Evolutionary conservation across 2,797 vertebrate genomes (phyloP).

Genomic region (Sus cebifrons): DNA sequence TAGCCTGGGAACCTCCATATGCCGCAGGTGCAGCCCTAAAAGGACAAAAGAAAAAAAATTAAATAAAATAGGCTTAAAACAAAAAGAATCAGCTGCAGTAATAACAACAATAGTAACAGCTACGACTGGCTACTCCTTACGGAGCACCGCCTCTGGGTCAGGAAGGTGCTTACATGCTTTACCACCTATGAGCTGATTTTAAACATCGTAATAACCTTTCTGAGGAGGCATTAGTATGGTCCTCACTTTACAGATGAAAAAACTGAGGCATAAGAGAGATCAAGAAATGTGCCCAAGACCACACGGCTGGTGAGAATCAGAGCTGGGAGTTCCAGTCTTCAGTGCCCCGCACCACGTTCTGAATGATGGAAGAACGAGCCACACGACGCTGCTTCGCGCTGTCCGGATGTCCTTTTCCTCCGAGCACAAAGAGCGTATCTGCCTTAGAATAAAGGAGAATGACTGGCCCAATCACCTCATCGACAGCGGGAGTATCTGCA

Average conservation of each 20-base stretch:
- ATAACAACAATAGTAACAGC: background rate
- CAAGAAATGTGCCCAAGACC: conserved; percentile 31
- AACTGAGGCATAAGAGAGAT: background rate
- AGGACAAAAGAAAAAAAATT: no score
- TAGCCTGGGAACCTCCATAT: no score
- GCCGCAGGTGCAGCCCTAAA: no score
- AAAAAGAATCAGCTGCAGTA: background rate
- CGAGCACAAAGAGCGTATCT: background rate
- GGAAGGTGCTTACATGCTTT: background rate
- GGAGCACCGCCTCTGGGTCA: background rate
- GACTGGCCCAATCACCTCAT: background rate
- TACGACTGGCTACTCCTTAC: background rate
- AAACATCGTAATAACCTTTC: background rate
- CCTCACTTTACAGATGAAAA: conserved; percentile 16
- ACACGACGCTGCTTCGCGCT: background rate
- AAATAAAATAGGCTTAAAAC: no score
- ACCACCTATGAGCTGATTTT: background rate
- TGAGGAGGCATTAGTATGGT: background rate
- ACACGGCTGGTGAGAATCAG: background rate
- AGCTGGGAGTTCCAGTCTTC: background rate
- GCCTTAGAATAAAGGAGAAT: conserved; percentile 50
- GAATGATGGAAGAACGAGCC: background rate
- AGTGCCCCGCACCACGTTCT: background rate
- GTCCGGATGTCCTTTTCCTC: background rate
- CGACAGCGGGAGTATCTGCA: background rate